phyloP scores from a whole-genome alignment of 2,888 invertebrate species.

The Sisyra terminalis region DNA sequence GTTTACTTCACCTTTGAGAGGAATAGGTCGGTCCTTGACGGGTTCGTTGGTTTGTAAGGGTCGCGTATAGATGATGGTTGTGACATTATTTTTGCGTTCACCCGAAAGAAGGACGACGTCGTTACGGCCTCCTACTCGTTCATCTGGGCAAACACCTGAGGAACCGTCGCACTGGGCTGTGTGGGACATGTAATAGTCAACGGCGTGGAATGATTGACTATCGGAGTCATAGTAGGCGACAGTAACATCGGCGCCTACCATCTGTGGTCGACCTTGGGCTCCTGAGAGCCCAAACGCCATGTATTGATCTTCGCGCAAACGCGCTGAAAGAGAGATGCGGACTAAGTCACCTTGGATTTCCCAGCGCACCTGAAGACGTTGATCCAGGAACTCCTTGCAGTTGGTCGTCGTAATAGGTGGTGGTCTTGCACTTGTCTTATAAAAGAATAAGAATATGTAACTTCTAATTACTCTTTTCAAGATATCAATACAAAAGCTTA shows the following conservation, averaged over 20 bases:
- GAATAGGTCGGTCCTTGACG: constrained; percentile 50
- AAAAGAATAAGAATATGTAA: constrained; percentile 9
- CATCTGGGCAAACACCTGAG: constrained; percentile 74
- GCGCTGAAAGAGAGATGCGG: constrained; percentile 61
- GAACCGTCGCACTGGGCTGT: constrained; percentile 68
- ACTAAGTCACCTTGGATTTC: constrained; percentile 58
- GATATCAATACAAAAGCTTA: neutral
- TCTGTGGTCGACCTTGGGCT: constrained; percentile 51
- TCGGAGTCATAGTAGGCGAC: constrained; percentile 57
- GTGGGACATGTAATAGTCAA: constrained; percentile 74
- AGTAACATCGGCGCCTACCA: constrained; percentile 71
- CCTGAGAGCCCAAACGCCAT: constrained; percentile 80
- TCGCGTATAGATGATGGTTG: constrained; percentile 61
- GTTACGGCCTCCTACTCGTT: constrained; percentile 60
- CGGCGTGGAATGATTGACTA: constrained; percentile 47
- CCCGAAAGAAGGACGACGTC: constrained; percentile 63
- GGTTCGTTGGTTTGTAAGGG: constrained; percentile 63
- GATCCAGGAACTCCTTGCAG: constrained; percentile 70
- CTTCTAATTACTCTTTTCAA: neutral
- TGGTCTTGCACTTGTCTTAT: constrained; percentile 63
- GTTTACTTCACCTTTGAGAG: constrained; percentile 49
- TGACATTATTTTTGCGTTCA: constrained; percentile 60
- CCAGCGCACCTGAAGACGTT: constrained; percentile 77
- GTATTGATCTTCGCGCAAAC: constrained; percentile 69
- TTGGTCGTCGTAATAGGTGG: constrained; percentile 42